A percentile compares a stretch with the other conserved stretches of the same genome.
Conservation (phyloP, 2,888 invertebrate species). For the Entomobrya proxima region DNA sequence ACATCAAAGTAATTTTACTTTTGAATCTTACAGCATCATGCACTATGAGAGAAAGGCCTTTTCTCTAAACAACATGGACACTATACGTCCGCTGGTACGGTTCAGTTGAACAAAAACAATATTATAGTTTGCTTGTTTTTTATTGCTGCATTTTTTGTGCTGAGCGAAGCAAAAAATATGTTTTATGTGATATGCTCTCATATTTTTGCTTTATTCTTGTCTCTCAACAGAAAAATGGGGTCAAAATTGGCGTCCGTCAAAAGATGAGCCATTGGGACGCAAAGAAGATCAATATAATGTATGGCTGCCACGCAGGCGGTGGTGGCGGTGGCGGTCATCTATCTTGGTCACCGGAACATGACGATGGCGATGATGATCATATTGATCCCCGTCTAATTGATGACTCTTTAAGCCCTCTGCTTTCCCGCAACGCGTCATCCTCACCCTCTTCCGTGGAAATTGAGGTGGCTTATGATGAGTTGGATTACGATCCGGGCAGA, state of each 20-base stretch:
- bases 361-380: slow-evolving; percentile 40
- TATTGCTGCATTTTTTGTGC: not conserved
- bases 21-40: too few species aligned
- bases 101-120: not conserved
- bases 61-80: slow-evolving; percentile 68
- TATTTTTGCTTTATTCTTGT: not conserved
- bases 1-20: too few species aligned
- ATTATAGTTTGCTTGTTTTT: not conserved
- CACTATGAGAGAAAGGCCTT: slow-evolving; percentile 71
- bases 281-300: slow-evolving; percentile 70
- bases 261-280: slow-evolving; percentile 73
- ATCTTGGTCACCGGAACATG: slow-evolving; percentile 66
- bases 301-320: slow-evolving; percentile 63
- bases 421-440: slow-evolving; percentile 54
- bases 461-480: slow-evolving; percentile 59
- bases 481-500: slow-evolving; percentile 55
- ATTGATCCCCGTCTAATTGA: slow-evolving; percentile 34
- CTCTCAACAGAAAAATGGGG: slow-evolving; percentile 66
- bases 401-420: slow-evolving; percentile 14
- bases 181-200: not conserved
- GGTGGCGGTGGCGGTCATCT: slow-evolving; percentile 65
- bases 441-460: slow-evolving; percentile 49
- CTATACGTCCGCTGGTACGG: slow-evolving; percentile 69
- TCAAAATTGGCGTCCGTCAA: slow-evolving; percentile 67
- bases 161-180: not conserved